Percentiles rank a stretch among this genome's conserved stretches.
These are phyloP conservation scores for Tridacna crocea DNA, from an alignment of 2,888 invertebrate genomes.

Conservation along the genomic window DNA sequence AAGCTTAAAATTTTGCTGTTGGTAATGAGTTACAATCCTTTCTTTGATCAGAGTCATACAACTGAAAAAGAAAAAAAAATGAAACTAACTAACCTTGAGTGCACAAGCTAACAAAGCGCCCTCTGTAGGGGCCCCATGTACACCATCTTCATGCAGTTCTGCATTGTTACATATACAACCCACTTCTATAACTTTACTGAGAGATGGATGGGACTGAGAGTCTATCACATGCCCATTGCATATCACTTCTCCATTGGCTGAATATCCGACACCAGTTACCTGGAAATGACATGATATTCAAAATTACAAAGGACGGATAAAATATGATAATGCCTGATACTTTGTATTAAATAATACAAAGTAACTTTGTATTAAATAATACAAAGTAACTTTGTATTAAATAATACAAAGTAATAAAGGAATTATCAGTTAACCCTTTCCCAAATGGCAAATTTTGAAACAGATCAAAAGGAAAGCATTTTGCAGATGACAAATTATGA, in stretches of 20 bases:
- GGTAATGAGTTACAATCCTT: too few relatives aligned
- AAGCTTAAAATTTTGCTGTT: too few relatives aligned
- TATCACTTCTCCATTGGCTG: conserved; percentile 91
- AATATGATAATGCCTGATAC: background rate
- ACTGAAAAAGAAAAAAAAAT: background rate
- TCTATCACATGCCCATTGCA: conserved; percentile 81
- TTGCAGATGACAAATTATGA: too few relatives aligned
- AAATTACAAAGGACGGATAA: too few relatives aligned
- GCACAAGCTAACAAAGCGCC: conserved; percentile 97
- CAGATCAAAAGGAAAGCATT: too few relatives aligned
- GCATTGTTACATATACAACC: conserved; percentile 98
- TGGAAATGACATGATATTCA: conserved; percentile 63
- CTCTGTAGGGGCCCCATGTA: conserved; percentile 98
- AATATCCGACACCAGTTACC: conserved; percentile 96
- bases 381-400: too few relatives aligned
- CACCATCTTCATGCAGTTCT: conserved; percentile 91
- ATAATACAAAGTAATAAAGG: too few relatives aligned
- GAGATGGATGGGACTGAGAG: conserved; percentile 82
- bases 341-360: background rate
- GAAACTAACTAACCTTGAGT: conserved; percentile 88
- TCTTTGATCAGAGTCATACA: background rate
- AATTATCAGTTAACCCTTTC: too few relatives aligned
- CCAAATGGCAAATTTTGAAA: too few relatives aligned
- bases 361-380: background rate
- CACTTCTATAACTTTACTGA: conserved; percentile 90